phyloP scores from a whole-genome alignment of 2,113 vertebrate species.

The Bos indicus region DNA sequence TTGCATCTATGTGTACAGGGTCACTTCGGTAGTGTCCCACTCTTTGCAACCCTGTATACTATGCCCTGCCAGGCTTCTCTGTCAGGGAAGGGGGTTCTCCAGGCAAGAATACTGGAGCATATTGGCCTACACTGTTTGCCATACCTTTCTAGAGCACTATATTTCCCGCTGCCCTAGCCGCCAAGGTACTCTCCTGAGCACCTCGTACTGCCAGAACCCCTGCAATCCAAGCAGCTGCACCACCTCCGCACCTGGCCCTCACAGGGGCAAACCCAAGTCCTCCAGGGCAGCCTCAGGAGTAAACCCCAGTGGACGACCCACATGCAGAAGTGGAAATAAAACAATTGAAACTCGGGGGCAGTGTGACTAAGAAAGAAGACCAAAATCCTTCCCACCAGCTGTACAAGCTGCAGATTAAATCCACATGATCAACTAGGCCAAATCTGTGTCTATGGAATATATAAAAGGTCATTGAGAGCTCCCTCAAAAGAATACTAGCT shows the following conservation, averaged over 20 bases:
- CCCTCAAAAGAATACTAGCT: not conserved
- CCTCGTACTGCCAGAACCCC: not conserved
- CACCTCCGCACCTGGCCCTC: not conserved
- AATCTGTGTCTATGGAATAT: not conserved
- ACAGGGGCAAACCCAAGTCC: not conserved
- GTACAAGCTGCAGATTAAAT: not conserved
- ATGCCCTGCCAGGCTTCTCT: not conserved
- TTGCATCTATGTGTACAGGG: not conserved
- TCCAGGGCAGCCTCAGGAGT: not conserved
- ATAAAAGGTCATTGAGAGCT: not conserved
- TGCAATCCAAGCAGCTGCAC: not conserved
- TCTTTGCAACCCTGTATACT: not conserved
- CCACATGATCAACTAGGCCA: accelerated
- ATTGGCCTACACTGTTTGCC: not conserved
- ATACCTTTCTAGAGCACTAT: not conserved
- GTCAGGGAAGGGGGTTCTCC: not conserved
- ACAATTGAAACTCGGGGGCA: not conserved
- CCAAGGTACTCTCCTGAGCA: not conserved
- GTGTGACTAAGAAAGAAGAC: not conserved
- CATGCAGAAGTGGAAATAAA: not conserved
- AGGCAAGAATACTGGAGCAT: not conserved
- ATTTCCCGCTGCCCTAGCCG: not conserved
- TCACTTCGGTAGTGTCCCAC: not conserved
- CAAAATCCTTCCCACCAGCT: not conserved
- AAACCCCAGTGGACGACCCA: not conserved